Evolutionary conservation across 2,113 vertebrate species (phyloP).

Genomic region (Empidonax alnorum): DNA sequence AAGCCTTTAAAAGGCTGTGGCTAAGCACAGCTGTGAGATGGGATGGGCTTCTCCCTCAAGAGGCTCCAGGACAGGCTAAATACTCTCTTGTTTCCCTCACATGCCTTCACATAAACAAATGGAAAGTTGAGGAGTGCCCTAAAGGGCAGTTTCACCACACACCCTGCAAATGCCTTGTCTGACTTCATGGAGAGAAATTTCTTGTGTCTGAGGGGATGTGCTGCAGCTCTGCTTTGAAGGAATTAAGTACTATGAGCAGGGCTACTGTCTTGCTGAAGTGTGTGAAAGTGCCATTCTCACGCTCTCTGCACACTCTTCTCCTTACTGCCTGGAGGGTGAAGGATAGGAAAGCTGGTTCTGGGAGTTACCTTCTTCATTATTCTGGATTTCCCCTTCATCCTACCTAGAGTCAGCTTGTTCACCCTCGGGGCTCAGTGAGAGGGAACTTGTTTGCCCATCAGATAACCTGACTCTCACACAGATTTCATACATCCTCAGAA

Average conservation of each 20-base stretch:
- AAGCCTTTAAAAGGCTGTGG: neutral
- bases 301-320: neutral
- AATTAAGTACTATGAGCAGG: neutral
- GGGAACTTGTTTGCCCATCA: neutral
- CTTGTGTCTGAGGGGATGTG: neutral
- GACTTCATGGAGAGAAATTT: neutral
- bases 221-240: neutral
- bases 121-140: neutral
- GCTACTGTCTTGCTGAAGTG: rapidly evolving
- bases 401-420: neutral
- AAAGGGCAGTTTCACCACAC: neutral
- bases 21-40: neutral
- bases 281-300: neutral
- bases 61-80: neutral
- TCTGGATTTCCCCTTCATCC: slow-evolving; percentile 38
- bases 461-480: neutral
- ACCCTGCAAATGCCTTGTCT: neutral
- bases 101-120: neutral
- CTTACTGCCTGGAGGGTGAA: neutral
- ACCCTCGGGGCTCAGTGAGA: neutral
- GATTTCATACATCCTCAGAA: neutral
- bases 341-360: neutral
- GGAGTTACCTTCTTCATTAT: neutral
- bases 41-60: neutral
- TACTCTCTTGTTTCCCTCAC: neutral